phyloP scores from a whole-genome alignment of 2,888 invertebrate species.

The Andrena bicolor region DNA sequence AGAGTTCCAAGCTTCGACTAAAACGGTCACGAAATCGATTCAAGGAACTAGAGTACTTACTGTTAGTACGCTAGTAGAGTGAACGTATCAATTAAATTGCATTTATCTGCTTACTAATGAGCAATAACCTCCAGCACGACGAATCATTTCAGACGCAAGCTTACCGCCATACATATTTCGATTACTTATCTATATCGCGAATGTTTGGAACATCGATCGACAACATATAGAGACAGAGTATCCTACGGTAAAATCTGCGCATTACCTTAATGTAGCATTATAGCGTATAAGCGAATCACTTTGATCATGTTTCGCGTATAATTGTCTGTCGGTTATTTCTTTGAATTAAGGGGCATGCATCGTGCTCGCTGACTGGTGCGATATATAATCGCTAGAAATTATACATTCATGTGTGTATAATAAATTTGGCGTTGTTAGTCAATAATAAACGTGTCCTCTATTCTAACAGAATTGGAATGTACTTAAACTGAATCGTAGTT shows the following conservation, averaged over 20 bases:
- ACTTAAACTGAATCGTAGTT: slow-evolving; percentile 15
- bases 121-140: slow-evolving; percentile 36
- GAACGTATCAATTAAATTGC: background rate
- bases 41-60: background rate
- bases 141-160: slow-evolving; percentile 17
- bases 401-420: slow-evolving; percentile 7
- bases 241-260: slow-evolving; percentile 18
- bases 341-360: slow-evolving; percentile 34
- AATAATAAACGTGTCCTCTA: background rate
- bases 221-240: background rate
- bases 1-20: background rate
- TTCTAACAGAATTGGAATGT: slow-evolving; percentile 50
- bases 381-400: slow-evolving; percentile 26
- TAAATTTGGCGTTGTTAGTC: background rate
- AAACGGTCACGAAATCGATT: slow-evolving; percentile 12
- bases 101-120: slow-evolving; percentile 25
- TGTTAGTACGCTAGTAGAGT: background rate
- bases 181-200: slow-evolving; percentile 19
- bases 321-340: slow-evolving; percentile 11
- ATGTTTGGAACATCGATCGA: slow-evolving; percentile 31
- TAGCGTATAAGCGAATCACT: slow-evolving; percentile 31
- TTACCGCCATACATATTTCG: slow-evolving; percentile 14
- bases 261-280: slow-evolving; percentile 22
- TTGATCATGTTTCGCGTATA: slow-evolving; percentile 35
- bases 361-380: slow-evolving; percentile 50